A percentile compares a stretch with the other conserved stretches of the same genome.
Evolutionary conservation across 1,140 invertebrate genomes (phyloP).

Genomic region (Drosophila dunni): DNA sequence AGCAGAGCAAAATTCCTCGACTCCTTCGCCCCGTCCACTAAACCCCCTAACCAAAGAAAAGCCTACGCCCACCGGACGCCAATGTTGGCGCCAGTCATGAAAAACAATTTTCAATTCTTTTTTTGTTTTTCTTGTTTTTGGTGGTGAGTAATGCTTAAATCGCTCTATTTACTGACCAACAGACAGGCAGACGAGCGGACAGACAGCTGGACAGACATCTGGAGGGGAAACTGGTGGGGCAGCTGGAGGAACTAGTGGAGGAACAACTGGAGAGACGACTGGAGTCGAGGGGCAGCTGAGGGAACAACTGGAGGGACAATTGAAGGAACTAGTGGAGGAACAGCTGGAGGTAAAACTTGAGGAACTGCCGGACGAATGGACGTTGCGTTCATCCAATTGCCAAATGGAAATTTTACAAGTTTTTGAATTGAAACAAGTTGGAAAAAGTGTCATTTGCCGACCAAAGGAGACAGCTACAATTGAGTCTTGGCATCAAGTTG

Average conservation of each 20-base stretch:
- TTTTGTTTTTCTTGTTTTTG: background rate
- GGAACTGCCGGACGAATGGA: background rate
- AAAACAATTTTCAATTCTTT: slow-evolving; percentile 17
- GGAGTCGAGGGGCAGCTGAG: no score
- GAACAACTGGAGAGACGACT: background rate
- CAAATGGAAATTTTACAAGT: background rate
- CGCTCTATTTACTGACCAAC: slow-evolving; percentile 19
- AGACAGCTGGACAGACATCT: no score
- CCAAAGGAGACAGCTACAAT: no score
- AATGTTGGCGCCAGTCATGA: slow-evolving; percentile 15
- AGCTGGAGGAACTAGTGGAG: no score
- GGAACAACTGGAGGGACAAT: no score
- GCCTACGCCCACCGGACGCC: slow-evolving; percentile 10
- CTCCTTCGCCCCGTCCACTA: background rate
- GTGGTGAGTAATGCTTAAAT: slow-evolving; percentile 29
- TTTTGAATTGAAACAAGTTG: background rate
- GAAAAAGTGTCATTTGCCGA: background rate
- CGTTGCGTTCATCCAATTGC: background rate
- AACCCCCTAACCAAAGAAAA: background rate
- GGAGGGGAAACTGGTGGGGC: no score
- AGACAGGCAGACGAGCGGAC: no score
- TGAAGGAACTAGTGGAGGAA: no score
- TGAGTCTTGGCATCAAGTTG: no score
- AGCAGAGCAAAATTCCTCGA: slow-evolving; percentile 8
- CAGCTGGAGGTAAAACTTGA: no score